Conservation (phyloP, 2,888 invertebrate species). For the Tinea trinotella region DNA sequence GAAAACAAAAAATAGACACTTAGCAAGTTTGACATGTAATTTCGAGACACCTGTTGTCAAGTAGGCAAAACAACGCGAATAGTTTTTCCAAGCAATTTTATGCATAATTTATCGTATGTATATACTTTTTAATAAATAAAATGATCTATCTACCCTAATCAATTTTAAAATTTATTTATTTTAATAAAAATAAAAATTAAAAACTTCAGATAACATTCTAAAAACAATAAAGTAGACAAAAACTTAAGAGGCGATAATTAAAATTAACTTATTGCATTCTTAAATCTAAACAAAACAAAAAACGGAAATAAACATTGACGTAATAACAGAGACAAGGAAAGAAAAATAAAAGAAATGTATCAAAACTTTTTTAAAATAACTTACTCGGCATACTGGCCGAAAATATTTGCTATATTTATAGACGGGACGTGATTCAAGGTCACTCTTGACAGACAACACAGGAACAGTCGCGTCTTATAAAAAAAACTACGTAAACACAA, state of each 20-base stretch:
- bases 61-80: too few relatives aligned
- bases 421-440: conserved; percentile 60
- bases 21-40: too few relatives aligned
- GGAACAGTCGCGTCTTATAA: conserved; percentile 14
- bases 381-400: conserved; percentile 38
- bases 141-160: too few relatives aligned
- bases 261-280: conserved; percentile 21
- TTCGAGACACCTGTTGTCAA: background rate
- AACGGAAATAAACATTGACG: conserved; percentile 19
- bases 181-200: background rate
- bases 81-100: too few relatives aligned
- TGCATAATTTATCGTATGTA: too few relatives aligned
- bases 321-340: background rate
- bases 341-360: conserved; percentile 29
- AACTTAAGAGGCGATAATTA: background rate
- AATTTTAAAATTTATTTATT: too few relatives aligned
- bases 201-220: conserved; percentile 10
- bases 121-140: too few relatives aligned
- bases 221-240: background rate
- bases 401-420: conserved; percentile 68
- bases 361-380: conserved; percentile 38
- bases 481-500: background rate
- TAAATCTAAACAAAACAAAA: conserved; percentile 26
- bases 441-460: conserved; percentile 53
- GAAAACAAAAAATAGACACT: too few relatives aligned